These are phyloP conservation scores for Vanessa tameamea DNA, from an alignment of 1,140 invertebrate species.

Conservation along the genomic window DNA sequence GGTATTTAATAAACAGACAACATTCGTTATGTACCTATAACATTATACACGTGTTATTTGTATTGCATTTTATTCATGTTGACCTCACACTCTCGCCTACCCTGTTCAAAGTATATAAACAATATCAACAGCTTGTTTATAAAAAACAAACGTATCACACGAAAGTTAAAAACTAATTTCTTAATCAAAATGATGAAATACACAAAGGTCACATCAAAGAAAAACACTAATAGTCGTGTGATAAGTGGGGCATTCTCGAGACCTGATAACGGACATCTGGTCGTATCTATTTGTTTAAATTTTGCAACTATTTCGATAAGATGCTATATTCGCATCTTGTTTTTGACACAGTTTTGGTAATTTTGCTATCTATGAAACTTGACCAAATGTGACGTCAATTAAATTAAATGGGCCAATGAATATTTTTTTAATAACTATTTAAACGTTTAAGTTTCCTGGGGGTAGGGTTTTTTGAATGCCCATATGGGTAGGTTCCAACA, in stretches of 20 bases:
- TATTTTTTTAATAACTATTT: neutral
- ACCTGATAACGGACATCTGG: slow-evolving; percentile 2
- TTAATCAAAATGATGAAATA: slow-evolving; percentile 25
- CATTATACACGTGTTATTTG: neutral
- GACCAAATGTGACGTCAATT: neutral
- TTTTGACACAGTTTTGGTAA: slow-evolving; percentile 17
- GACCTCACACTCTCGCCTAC: neutral
- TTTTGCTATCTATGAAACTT: neutral
- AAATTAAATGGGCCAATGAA: too few relatives aligned
- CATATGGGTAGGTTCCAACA: too few relatives aligned
- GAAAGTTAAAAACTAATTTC: slow-evolving; percentile 6
- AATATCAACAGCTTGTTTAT: neutral
- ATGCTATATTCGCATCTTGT: neutral
- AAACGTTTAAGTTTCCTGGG: neutral
- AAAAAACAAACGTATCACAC: slow-evolving; percentile 1
- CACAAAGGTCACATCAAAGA: slow-evolving; percentile 11
- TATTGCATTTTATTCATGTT: neutral
- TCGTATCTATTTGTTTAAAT: neutral
- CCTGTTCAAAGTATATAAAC: too few relatives aligned
- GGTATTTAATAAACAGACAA: too few relatives aligned
- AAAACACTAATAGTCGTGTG: slow-evolving; percentile 4
- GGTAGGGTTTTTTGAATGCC: too few relatives aligned
- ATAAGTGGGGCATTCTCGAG: slow-evolving; percentile 6
- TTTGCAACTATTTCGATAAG: slow-evolving; percentile 8
- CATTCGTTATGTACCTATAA: too few relatives aligned